These are phyloP conservation scores for Leptogaster cylindrica DNA, from an alignment of 2,888 invertebrate genomes.

Conservation along the genomic window DNA sequence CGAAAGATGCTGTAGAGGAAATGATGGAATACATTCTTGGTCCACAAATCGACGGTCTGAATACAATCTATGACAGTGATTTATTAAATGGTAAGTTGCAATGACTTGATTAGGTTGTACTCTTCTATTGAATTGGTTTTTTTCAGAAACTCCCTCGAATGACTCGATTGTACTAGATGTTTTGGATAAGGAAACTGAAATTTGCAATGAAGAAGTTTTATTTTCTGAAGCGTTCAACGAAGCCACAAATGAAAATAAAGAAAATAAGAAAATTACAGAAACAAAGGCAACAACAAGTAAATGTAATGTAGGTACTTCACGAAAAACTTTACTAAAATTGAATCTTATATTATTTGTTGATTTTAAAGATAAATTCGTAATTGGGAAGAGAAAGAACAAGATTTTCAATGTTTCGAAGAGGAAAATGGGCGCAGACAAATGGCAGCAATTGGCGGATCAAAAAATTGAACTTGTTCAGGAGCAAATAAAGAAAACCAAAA, in stretches of 20 bases:
- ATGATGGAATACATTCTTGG: neutral
- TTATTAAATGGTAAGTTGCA: too few relatives aligned
- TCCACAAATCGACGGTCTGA: neutral
- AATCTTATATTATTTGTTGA: neutral
- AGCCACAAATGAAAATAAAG: too few relatives aligned
- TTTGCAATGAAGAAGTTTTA: too few relatives aligned
- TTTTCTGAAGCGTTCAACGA: too few relatives aligned
- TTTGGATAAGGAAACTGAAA: too few relatives aligned
- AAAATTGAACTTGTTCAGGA: neutral
- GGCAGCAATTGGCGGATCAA: neutral
- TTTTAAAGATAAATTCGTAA: neutral
- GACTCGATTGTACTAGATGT: neutral
- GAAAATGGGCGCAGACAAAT: too few relatives aligned
- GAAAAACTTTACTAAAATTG: neutral
- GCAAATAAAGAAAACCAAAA: neutral
- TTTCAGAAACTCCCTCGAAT: neutral
- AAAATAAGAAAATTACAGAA: neutral
- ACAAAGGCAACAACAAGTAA: neutral
- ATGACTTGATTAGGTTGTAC: too few relatives aligned
- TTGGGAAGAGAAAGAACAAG: neutral
- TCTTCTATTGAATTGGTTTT: neutral
- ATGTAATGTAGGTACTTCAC: neutral
- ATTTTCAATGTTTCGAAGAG: neutral
- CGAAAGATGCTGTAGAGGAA: neutral
- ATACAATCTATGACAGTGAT: neutral